These are phyloP conservation scores for Oxystoma pomonae DNA, from an alignment of 2,888 invertebrate genomes.

Conservation along the genomic window DNA sequence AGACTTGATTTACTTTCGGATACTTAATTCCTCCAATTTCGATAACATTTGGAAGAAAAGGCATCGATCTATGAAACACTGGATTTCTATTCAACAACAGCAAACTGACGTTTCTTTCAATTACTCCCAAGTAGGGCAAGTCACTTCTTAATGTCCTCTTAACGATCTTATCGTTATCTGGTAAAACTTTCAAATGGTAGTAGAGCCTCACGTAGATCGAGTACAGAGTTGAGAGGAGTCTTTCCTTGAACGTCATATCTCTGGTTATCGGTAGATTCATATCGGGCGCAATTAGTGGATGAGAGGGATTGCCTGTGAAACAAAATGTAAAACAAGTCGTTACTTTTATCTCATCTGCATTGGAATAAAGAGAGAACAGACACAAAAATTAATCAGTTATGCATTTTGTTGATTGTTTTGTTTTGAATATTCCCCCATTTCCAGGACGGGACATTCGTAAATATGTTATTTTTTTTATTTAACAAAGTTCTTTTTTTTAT, in stretches of 20 bases:
- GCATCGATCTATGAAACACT: constrained; percentile 22
- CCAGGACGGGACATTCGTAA: too few relatives aligned
- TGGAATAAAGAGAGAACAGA: too few relatives aligned
- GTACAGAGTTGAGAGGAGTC: constrained; percentile 18
- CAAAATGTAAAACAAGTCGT: constrained; percentile 14
- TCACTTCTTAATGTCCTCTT: constrained; percentile 21
- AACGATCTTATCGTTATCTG: constrained; percentile 24
- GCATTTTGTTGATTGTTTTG: too few relatives aligned
- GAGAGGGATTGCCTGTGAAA: constrained; percentile 27
- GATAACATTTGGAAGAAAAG: constrained; percentile 16
- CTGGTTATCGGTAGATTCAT: constrained; percentile 25
- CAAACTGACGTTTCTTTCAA: constrained; percentile 24
- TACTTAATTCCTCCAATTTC: constrained; percentile 21
- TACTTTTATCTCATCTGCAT: too few relatives aligned
- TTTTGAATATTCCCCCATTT: too few relatives aligned
- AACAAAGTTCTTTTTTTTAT: too few relatives aligned
- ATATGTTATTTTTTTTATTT: too few relatives aligned
- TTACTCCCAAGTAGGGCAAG: constrained; percentile 29
- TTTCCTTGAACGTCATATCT: constrained; percentile 24
- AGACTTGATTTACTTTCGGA: constrained; percentile 1
- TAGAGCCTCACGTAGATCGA: constrained; percentile 19
- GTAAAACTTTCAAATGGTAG: constrained; percentile 19
- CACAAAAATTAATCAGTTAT: too few relatives aligned
- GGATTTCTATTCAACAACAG: constrained; percentile 29
- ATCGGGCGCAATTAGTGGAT: constrained; percentile 28